Evolutionary conservation across 2,113 vertebrate species (phyloP), one percentile per base, ranked within the genome.

Genomic region (Passer montanus): DNA sequence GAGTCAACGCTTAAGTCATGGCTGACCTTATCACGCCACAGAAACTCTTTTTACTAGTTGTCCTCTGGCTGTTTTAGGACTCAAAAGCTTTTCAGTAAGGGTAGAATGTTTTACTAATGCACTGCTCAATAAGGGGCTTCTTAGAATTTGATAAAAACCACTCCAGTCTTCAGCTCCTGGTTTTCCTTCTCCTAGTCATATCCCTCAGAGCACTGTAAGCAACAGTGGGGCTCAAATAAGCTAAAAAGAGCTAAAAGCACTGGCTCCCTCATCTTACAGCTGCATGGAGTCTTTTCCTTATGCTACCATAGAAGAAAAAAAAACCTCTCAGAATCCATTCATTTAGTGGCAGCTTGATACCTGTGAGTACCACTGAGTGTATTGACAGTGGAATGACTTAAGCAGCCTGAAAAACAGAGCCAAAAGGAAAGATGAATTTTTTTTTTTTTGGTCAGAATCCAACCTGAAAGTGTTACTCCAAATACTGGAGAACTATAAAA

Each of bases 221-320:
- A 89, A 88, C 24, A 74, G 33, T 39, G 35, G 9, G 35, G 31
- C 27, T 89, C n/a, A 50, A 69, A 49, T 11, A 66, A 93, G 23
- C 12, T 9, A 72, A 5, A 35, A 86, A 43, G 35, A 84, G 19
- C 28, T 14, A 52, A 11, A 89, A 74, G n/a, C 39, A 69, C 27
- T 56, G n/a, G 15, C 7, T 84, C 11, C 37, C 85, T 60, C 41
- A 4, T 41, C 49, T 44, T 15, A 62, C 3, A 93, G 39, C 33
- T 83, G 15, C 58, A 76, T 10, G 10, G 5, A 90, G 26, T 63
- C 31, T 30, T 27, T 13, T 70, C 20, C 18, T 90, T 74, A 68
- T 17, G 10, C 35, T 59, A 47, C 0, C 0, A 62, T 0, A 62
- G 24, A 46, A 56, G 7, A 31, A 59, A 52, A 53, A 56, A 55